Percentiles rank a stretch among this genome's conserved stretches.
Conservation (phyloP, 2,888 invertebrate genomes). For the Idaea biselata region DNA sequence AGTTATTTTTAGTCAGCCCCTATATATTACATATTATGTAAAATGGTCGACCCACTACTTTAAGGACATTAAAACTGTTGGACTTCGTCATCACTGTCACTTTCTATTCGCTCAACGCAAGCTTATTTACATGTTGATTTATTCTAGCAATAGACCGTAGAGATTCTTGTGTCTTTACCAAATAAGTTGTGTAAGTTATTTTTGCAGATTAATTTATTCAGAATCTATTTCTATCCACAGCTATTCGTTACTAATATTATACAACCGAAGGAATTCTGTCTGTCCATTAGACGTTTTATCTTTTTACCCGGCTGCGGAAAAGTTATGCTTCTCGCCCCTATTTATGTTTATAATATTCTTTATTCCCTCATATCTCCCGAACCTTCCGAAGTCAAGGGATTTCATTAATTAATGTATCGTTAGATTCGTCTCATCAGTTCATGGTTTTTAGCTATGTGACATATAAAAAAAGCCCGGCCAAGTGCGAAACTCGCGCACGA, state of each 20-base stretch:
- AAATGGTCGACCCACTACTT: neutral
- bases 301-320: too few species aligned
- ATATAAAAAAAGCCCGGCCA: too few species aligned
- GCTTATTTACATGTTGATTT: slow-evolving; percentile 1
- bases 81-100: neutral
- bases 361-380: too few species aligned
- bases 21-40: neutral
- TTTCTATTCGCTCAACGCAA: neutral
- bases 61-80: neutral
- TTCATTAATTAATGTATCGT: too few species aligned
- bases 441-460: too few species aligned
- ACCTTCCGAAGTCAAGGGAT: too few species aligned
- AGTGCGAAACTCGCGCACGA: too few species aligned
- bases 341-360: too few species aligned
- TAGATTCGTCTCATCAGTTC: too few species aligned
- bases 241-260: neutral
- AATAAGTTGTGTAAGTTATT: slow-evolving; percentile 19
- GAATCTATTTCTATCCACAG: slow-evolving; percentile 4
- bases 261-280: too few species aligned
- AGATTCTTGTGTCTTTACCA: neutral
- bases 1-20: slow-evolving; percentile 10
- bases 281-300: too few species aligned
- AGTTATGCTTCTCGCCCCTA: too few species aligned
- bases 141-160: neutral
- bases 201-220: slow-evolving; percentile 18